Conservation (phyloP, 2,888 invertebrate species). For the Drosophila multiciliata region DNA sequence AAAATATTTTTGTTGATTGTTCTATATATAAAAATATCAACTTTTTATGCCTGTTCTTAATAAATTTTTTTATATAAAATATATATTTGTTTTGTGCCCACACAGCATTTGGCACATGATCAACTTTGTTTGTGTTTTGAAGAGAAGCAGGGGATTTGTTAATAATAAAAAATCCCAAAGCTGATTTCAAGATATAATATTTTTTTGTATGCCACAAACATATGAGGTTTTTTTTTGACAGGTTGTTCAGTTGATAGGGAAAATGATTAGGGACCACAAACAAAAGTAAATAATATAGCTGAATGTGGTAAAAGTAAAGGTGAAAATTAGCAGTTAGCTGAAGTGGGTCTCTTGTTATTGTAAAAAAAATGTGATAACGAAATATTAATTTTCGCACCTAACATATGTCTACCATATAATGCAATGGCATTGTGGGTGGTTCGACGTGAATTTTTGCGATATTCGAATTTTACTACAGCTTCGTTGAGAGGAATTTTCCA, state of each 20-base stretch:
- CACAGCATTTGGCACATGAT: constrained; percentile 64
- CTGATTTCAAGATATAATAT: constrained; percentile 18
- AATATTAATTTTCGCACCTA: constrained; percentile 10
- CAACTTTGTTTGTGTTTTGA: background rate
- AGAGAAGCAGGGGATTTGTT: background rate
- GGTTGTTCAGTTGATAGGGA: constrained; percentile 38
- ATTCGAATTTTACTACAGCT: background rate
- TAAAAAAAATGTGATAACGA: constrained; percentile 17
- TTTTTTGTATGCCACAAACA: background rate
- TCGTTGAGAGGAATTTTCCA: background rate
- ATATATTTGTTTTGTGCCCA: constrained; percentile 21
- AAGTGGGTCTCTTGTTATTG: constrained; percentile 12
- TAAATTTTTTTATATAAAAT: constrained; percentile 18
- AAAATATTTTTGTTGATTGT: constrained; percentile 10
- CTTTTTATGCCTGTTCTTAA: constrained; percentile 12
- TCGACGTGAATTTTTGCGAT: constrained; percentile 21
- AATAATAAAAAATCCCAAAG: constrained; percentile 23
- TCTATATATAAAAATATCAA: constrained; percentile 6
- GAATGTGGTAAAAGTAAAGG: constrained; percentile 3
- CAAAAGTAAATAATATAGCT: background rate
- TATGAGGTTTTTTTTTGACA: constrained; percentile 15
- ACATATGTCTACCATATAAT: constrained; percentile 15
- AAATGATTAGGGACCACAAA: constrained; percentile 40
- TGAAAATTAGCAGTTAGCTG: constrained; percentile 26
- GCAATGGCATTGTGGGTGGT: constrained; percentile 1